A percentile compares a stretch with the other conserved stretches of the same genome.
Conservation (phyloP, 2,888 invertebrate genomes). For the Neocrepidodera transversa region DNA sequence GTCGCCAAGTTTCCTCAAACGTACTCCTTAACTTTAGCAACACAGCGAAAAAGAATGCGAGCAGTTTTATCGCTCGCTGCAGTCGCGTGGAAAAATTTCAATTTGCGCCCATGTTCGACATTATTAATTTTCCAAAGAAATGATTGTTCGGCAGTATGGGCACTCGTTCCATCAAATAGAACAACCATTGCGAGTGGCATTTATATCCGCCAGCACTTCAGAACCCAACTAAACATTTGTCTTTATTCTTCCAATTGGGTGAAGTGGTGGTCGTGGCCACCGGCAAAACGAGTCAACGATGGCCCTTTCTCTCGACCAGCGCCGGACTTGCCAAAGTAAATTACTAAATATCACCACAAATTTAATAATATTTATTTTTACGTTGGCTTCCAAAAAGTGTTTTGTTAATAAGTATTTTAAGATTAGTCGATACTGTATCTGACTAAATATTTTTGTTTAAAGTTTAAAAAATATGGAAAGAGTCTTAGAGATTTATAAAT, state of each 20-base stretch:
- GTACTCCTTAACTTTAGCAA: slow-evolving; percentile 4
- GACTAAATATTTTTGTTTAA: too few relatives aligned
- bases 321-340: background rate
- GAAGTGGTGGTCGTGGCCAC: slow-evolving; percentile 54
- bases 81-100: slow-evolving; percentile 33
- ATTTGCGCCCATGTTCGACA: slow-evolving; percentile 40
- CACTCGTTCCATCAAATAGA: slow-evolving; percentile 58
- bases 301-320: background rate
- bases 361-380: too few relatives aligned
- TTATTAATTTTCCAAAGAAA: slow-evolving; percentile 53
- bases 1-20: slow-evolving; percentile 1
- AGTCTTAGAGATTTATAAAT: too few relatives aligned
- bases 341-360: background rate
- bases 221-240: slow-evolving; percentile 61
- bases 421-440: too few relatives aligned
- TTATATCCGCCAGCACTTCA: slow-evolving; percentile 58
- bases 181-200: slow-evolving; percentile 60
- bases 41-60: slow-evolving; percentile 14
- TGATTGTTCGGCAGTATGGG: slow-evolving; percentile 51
- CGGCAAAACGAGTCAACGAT: slow-evolving; percentile 36
- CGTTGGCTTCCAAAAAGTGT: too few relatives aligned
- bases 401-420: too few relatives aligned
- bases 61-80: slow-evolving; percentile 24
- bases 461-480: too few relatives aligned
- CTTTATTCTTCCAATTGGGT: slow-evolving; percentile 63